phyloP scores from a whole-genome alignment of 2,888 invertebrate species.

The Thymelicus sylvestris region DNA sequence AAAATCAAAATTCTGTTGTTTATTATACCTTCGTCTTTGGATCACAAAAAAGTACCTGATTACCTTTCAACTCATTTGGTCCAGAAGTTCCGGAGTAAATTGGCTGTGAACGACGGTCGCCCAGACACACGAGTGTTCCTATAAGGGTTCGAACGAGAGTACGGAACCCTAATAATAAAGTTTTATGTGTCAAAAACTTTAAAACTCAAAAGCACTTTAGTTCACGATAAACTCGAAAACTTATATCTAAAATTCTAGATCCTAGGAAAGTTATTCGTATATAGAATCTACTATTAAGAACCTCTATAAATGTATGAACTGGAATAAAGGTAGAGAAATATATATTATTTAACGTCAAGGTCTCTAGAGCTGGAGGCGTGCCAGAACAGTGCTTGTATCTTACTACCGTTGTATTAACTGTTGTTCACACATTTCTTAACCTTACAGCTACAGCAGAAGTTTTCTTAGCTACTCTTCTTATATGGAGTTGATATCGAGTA shows the following conservation, averaged over 20 bases:
- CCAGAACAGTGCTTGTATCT: slow-evolving; percentile 18
- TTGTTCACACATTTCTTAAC: slow-evolving; percentile 23
- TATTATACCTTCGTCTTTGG: no score
- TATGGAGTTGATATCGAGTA: background rate
- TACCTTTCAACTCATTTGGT: no score
- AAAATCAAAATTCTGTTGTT: no score
- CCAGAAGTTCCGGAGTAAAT: no score
- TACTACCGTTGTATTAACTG: slow-evolving; percentile 18
- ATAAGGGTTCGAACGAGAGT: no score
- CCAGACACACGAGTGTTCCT: no score
- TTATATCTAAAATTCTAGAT: background rate
- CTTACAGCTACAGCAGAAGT: background rate
- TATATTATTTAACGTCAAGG: slow-evolving; percentile 35
- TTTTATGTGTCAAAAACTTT: no score
- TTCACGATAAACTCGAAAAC: background rate
- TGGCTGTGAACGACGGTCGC: no score
- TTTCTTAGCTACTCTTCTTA: slow-evolving; percentile 2
- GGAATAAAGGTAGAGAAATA: background rate
- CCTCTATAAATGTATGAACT: background rate
- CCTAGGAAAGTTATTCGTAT: background rate
- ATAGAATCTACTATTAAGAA: background rate
- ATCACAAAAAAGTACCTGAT: no score
- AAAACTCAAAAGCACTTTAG: no score
- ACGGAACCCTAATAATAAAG: no score
- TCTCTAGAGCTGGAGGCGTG: slow-evolving; percentile 16